These are phyloP conservation scores for Parapristionchus giblindavisi DNA, from an alignment of 2,888 invertebrate species.

Conservation along the genomic window DNA sequence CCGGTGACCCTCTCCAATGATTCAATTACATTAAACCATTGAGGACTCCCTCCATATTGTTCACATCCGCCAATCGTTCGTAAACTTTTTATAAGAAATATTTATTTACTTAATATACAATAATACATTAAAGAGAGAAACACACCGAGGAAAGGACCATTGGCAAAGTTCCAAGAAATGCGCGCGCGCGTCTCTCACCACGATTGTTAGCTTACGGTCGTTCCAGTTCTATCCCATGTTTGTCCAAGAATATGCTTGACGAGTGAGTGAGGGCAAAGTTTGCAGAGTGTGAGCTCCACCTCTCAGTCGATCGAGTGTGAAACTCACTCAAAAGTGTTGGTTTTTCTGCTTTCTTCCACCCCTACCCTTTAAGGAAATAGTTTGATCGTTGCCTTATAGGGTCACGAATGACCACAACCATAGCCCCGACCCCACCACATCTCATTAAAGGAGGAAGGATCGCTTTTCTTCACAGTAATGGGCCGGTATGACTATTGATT, in stretches of 20 bases:
- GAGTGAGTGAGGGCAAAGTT: not conserved
- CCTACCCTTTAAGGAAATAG: not conserved
- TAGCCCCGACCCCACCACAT: conserved; percentile 17
- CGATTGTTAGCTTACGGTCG: not conserved
- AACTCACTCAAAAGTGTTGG: not conserved
- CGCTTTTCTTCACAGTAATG: conserved; percentile 14
- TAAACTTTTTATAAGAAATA: too few relatives aligned
- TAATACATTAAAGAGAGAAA: too few relatives aligned
- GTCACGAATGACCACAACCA: conserved; percentile 21
- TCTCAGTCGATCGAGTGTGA: conserved; percentile 18
- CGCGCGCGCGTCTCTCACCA: conserved; percentile 9
- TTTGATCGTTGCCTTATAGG: not conserved
- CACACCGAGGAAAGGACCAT: too few relatives aligned
- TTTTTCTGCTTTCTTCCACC: not conserved
- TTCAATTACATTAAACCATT: too few relatives aligned
- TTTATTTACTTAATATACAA: too few relatives aligned
- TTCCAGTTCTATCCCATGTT: not conserved
- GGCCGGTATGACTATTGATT: too few relatives aligned
- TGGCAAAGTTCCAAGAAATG: conserved; percentile 1
- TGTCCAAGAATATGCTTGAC: conserved; percentile 26
- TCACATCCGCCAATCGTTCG: too few relatives aligned
- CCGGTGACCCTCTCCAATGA: too few relatives aligned
- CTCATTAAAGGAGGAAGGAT: not conserved
- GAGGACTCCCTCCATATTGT: too few relatives aligned
- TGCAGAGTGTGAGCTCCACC: conserved; percentile 13